Percentiles rank a stretch among this genome's conserved stretches.
Evolutionary conservation across 2,797 vertebrate genomes (phyloP).

Genomic region (Oreortyx pictus): DNA sequence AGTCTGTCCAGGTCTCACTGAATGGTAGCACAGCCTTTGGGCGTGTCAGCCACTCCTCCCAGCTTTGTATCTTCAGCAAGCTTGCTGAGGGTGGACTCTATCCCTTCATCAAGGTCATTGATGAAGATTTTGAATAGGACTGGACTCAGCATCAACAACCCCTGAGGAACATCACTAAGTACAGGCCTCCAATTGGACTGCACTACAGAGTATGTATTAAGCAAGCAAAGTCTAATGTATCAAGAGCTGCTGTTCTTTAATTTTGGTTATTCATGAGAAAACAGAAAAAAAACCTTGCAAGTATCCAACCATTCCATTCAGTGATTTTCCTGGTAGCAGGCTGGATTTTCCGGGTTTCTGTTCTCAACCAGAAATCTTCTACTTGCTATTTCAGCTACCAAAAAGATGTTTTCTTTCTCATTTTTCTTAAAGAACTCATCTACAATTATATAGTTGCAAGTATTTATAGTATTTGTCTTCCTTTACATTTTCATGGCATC

Average conservation of each 20-base stretch:
- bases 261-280: not conserved
- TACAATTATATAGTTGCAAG: not conserved
- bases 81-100: too few species aligned
- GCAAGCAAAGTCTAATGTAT: not conserved
- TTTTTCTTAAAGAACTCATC: not conserved
- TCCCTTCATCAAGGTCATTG: too few species aligned
- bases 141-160: too few species aligned
- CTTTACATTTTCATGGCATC: not conserved
- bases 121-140: too few species aligned
- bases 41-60: too few species aligned
- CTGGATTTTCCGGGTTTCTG: not conserved
- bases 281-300: fast-evolving
- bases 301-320: not conserved
- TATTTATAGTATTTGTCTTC: not conserved
- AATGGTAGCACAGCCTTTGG: too few species aligned
- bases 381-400: not conserved
- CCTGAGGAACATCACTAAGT: too few species aligned
- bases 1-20: too few species aligned
- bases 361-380: not conserved
- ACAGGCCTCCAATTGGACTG: too few species aligned
- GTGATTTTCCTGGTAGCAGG: not conserved
- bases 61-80: too few species aligned
- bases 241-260: not conserved
- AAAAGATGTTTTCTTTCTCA: not conserved
- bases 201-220: not conserved